Conservation (phyloP, 2,797 vertebrate species). For the Lacerta agilis region DNA sequence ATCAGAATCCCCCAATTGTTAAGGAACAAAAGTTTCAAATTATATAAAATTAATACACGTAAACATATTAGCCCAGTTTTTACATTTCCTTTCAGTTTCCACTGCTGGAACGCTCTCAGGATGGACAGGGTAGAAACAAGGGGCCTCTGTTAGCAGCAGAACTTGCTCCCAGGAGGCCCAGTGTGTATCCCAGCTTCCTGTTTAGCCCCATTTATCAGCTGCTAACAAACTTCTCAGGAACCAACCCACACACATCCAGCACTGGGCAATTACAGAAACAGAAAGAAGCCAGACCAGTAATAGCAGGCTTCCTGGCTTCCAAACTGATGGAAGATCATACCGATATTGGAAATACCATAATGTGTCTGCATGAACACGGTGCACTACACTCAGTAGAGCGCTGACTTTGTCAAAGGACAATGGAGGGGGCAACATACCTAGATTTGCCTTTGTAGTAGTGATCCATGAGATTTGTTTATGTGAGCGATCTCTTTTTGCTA, state of each 20-base stretch:
- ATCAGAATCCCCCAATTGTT: neutral
- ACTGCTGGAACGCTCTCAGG: neutral
- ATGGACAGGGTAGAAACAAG: conserved; percentile 12
- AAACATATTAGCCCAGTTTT: conserved; percentile 1
- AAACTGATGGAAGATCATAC: neutral
- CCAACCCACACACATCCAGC: conserved; percentile 14
- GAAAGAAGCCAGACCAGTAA: neutral
- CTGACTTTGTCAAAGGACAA: neutral
- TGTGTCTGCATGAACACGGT: neutral
- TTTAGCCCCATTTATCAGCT: conserved; percentile 28
- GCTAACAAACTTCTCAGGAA: conserved; percentile 1
- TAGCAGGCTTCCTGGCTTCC: neutral
- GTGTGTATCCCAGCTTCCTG: conserved; percentile 19
- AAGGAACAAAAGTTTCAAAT: neutral
- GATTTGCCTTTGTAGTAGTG: neutral
- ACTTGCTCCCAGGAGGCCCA: conserved; percentile 6
- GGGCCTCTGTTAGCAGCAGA: neutral
- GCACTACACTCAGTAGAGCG: neutral
- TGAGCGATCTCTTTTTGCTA: neutral
- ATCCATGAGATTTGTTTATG: neutral
- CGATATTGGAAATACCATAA: conserved; percentile 54
- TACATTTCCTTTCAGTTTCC: conserved; percentile 2
- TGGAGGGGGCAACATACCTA: neutral
- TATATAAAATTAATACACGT: neutral
- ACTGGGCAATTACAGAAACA: neutral